These are phyloP conservation scores for Willowsia nigromaculata DNA, from an alignment of 2,888 invertebrate genomes.

Conservation along the genomic window DNA sequence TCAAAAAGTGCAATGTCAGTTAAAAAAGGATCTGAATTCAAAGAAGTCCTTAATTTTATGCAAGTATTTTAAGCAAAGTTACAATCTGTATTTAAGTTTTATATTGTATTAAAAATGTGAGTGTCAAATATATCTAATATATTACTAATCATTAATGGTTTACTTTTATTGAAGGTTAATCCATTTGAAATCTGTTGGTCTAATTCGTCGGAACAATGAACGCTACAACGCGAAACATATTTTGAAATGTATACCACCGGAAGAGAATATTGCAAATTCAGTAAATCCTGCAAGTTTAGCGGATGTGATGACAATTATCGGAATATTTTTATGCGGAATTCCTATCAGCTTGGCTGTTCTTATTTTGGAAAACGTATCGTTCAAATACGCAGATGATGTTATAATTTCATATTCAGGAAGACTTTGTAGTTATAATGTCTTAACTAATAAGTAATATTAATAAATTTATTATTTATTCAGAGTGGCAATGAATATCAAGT, in stretches of 20 bases:
- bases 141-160: no score
- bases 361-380: not conserved
- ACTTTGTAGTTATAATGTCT: no score
- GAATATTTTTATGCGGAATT: slow-evolving; percentile 29
- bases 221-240: slow-evolving; percentile 17
- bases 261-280: not conserved
- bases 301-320: slow-evolving; percentile 51
- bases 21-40: slow-evolving; percentile 67
- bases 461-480: no score
- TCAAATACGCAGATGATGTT: no score
- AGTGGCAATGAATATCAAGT: no score
- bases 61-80: no score
- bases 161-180: slow-evolving; percentile 53
- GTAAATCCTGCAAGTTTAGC: slow-evolving; percentile 32
- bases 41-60: slow-evolving; percentile 70
- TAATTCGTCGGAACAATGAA: slow-evolving; percentile 49
- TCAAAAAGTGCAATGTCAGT: slow-evolving; percentile 65
- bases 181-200: slow-evolving; percentile 52
- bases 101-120: no score
- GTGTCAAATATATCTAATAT: no score
- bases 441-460: no score
- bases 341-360: not conserved
- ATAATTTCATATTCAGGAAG: no score
- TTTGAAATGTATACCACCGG: slow-evolving; percentile 13
- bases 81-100: no score